phyloP scores from a whole-genome alignment of 2,888 invertebrate species.

The Bedellia somnulentella region DNA sequence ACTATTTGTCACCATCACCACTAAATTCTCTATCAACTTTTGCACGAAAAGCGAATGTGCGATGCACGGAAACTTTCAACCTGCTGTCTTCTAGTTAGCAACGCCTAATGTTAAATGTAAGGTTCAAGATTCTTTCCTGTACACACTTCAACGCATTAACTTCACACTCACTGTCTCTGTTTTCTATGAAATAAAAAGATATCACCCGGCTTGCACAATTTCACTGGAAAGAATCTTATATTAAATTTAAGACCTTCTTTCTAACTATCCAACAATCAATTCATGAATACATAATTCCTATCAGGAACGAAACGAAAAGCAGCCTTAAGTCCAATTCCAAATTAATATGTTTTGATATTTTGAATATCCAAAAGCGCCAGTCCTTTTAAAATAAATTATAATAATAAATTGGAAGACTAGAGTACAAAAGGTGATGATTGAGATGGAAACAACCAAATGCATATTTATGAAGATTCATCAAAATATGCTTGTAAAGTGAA shows the following conservation, averaged over 20 bases:
- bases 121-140: conserved; percentile 34
- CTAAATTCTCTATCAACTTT: conserved; percentile 41
- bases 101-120: conserved; percentile 54
- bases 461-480: too few species aligned
- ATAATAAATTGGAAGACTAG: conserved; percentile 17
- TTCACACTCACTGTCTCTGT: neutral
- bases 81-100: conserved; percentile 58
- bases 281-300: conserved; percentile 42
- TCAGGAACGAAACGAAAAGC: conserved; percentile 60
- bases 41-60: conserved; percentile 62
- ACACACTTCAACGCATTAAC: conserved; percentile 1
- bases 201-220: neutral
- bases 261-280: conserved; percentile 7
- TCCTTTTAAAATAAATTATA: conserved; percentile 27
- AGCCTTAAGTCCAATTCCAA: conserved; percentile 30
- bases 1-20: conserved; percentile 50
- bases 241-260: conserved; percentile 7
- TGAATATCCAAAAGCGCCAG: conserved; percentile 58
- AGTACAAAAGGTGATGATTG: conserved; percentile 16
- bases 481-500: too few species aligned
- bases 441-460: too few species aligned
- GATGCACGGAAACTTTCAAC: conserved; percentile 58
- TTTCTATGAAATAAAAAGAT: neutral
- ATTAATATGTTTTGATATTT: conserved; percentile 20
- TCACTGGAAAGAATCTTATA: conserved; percentile 37